Evolutionary conservation across 2,888 invertebrate species (phyloP).

Genomic region (Isotomurus palustris): DNA sequence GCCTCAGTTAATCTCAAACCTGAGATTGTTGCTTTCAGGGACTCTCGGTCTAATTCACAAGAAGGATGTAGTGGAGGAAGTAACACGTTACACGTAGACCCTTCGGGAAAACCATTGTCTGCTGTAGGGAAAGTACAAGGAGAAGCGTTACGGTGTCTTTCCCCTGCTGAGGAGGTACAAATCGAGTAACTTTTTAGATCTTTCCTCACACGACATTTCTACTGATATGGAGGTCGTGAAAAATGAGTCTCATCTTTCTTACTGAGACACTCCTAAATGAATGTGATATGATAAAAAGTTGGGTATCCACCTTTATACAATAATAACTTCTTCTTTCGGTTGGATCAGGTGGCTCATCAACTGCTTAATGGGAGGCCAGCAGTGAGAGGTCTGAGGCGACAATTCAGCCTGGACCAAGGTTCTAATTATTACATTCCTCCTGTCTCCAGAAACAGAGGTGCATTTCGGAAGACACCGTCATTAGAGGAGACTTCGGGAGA

Average conservation of each 20-base stretch:
- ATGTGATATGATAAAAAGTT: too few species aligned
- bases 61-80: constrained; percentile 17
- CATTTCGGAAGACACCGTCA: constrained; percentile 39
- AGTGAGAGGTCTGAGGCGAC: constrained; percentile 51
- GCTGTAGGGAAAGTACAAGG: background rate
- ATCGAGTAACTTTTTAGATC: background rate
- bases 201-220: too few species aligned
- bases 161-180: constrained; percentile 44
- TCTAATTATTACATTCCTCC: constrained; percentile 32
- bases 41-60: constrained; percentile 27
- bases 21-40: constrained; percentile 20
- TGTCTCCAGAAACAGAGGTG: constrained; percentile 12
- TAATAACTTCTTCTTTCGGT: background rate
- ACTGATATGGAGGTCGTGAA: too few species aligned
- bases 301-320: background rate
- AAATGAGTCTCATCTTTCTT: too few species aligned
- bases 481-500: constrained; percentile 31
- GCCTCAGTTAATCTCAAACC: constrained; percentile 12
- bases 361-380: constrained; percentile 44
- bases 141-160: constrained; percentile 39
- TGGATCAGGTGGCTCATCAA: constrained; percentile 44
- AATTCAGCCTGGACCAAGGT: constrained; percentile 66
- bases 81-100: too few species aligned
- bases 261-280: too few species aligned
- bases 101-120: constrained; percentile 17